phyloP scores from a whole-genome alignment of 2,797 vertebrate genomes.

The Leuciscus waleckii region DNA sequence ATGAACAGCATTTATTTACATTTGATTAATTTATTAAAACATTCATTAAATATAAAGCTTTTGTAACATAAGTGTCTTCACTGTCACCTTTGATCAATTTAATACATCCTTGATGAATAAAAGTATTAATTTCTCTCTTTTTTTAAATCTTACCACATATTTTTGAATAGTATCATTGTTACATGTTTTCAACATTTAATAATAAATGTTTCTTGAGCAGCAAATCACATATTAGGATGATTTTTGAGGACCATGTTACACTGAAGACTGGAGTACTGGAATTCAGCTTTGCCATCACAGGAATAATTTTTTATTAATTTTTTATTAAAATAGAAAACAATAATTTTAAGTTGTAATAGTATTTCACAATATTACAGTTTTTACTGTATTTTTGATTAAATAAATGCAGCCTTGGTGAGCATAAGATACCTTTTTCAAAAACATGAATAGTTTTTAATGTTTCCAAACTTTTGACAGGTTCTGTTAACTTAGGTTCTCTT shows the following conservation, averaged over 20 bases:
- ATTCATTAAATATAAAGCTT: too few species aligned
- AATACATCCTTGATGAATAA: too few species aligned
- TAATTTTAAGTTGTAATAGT: background rate
- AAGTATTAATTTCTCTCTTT: too few species aligned
- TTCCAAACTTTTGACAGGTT: background rate
- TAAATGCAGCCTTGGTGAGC: background rate
- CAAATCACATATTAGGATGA: background rate
- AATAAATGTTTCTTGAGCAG: background rate
- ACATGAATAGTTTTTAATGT: background rate
- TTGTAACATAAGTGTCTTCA: too few species aligned
- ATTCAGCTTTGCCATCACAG: background rate
- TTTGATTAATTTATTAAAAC: too few species aligned
- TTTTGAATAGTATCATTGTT: background rate
- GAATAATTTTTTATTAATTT: too few species aligned
- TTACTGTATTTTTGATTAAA: background rate
- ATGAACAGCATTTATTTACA: background rate
- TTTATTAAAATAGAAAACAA: background rate
- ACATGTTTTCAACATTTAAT: background rate
- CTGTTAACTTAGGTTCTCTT: too few species aligned
- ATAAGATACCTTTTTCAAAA: background rate
- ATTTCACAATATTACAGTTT: background rate
- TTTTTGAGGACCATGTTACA: background rate
- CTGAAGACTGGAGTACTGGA: background rate
- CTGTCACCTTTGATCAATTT: too few species aligned
- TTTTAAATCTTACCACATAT: background rate